These are phyloP conservation scores for Cheirogaleus medius DNA, from an alignment of 2,113 vertebrate species.

Conservation along the genomic window DNA sequence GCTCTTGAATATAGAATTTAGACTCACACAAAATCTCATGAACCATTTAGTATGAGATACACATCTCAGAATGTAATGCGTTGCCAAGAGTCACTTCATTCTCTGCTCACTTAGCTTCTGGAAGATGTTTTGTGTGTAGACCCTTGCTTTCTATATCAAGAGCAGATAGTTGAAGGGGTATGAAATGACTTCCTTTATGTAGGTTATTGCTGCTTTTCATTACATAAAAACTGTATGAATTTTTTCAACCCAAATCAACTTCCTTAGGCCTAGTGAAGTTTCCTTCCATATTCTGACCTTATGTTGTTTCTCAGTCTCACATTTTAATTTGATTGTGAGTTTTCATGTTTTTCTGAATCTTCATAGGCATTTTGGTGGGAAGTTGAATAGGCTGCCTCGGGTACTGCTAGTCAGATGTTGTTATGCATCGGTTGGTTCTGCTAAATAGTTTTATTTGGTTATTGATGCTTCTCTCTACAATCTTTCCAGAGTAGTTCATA, in stretches of 20 bases:
- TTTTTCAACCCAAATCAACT: background rate
- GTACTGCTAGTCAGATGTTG: background rate
- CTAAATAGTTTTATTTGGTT: slow-evolving; percentile 29
- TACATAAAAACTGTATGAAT: background rate
- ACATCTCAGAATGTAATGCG: background rate
- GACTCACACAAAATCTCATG: background rate
- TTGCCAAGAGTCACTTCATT: background rate
- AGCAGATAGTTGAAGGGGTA: background rate
- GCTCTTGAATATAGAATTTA: background rate
- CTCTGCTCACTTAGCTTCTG: background rate
- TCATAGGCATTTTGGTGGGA: background rate
- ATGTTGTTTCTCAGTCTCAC: background rate
- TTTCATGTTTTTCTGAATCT: slow-evolving; percentile 1
- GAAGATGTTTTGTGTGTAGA: background rate
- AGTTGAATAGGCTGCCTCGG: background rate
- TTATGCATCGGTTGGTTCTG: background rate
- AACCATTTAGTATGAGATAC: background rate
- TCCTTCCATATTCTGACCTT: background rate
- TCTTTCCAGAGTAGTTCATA: slow-evolving; percentile 3
- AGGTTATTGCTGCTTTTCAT: background rate
- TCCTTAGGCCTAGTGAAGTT: background rate
- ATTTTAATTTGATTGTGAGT: background rate
- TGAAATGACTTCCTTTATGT: background rate
- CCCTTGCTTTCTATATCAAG: background rate
- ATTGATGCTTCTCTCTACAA: background rate